Percentiles rank a stretch among this genome's conserved stretches.
Conservation (phyloP, 2,797 vertebrate genomes). For the Sternarchorhynchus goeldii region DNA sequence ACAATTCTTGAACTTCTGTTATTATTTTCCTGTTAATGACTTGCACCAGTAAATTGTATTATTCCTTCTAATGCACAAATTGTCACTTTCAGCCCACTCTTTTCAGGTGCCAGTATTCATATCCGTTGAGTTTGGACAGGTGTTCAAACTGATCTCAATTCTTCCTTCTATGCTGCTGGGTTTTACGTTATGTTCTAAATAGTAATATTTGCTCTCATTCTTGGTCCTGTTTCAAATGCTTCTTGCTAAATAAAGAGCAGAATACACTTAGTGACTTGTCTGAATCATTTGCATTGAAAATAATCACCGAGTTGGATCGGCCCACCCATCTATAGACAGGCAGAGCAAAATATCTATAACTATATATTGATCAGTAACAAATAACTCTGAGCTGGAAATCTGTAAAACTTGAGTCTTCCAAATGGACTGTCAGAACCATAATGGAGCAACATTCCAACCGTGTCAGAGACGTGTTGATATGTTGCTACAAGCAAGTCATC, state of each 20-base stretch:
- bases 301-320: background rate
- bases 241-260: constrained; percentile 54
- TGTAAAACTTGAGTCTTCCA: too few species aligned
- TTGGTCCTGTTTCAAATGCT: constrained; percentile 51
- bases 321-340: background rate
- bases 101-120: constrained; percentile 23
- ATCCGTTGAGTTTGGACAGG: constrained; percentile 37
- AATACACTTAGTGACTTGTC: constrained; percentile 28
- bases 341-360: background rate
- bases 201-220: constrained; percentile 50
- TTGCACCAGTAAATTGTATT: constrained; percentile 16
- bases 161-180: constrained; percentile 45
- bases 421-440: background rate
- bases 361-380: constrained; percentile 1
- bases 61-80: constrained; percentile 13
- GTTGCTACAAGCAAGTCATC: constrained; percentile 8
- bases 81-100: constrained; percentile 21
- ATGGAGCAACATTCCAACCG: constrained; percentile 1
- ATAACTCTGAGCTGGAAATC: too few species aligned
- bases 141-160: constrained; percentile 34
- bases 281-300: background rate
- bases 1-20: background rate
- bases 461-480: background rate
- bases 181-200: constrained; percentile 53
- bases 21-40: constrained; percentile 11